Conservation (phyloP, 2,888 invertebrate genomes). For the Pristionchus mayeri region DNA sequence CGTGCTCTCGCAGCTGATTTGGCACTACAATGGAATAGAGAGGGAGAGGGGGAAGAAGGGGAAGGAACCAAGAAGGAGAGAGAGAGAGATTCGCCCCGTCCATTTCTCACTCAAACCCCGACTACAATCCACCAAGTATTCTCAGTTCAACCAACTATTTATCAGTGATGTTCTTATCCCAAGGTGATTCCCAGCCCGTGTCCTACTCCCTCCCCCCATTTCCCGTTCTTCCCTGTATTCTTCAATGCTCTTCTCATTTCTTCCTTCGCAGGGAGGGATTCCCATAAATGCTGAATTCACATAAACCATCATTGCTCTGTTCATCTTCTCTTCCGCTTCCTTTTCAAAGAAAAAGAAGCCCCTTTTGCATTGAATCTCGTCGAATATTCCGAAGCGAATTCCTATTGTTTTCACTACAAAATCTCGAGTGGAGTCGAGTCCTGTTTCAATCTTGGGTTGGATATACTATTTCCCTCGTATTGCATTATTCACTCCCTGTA, state of each 20-base stretch:
- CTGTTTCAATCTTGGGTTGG: too few relatives aligned
- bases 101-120: neutral
- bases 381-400: too few relatives aligned
- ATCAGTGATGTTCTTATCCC: neutral
- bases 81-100: neutral
- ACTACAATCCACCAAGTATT: neutral
- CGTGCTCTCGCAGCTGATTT: neutral
- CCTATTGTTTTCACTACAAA: neutral
- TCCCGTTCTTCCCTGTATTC: neutral
- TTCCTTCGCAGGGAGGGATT: neutral
- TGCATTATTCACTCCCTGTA: neutral
- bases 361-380: neutral
- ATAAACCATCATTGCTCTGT: slow-evolving; percentile 24
- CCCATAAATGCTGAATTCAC: slow-evolving; percentile 37
- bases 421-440: neutral
- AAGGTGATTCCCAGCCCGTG: too few relatives aligned
- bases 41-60: neutral
- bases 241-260: neutral
- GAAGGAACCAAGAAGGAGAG: neutral
- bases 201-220: neutral
- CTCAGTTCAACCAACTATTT: neutral
- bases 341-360: neutral
- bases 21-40: neutral
- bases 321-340: neutral
- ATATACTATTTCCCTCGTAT: neutral